These are phyloP conservation scores for Elephantulus edwardii DNA, from an alignment of 2,113 vertebrate genomes.

Conservation along the genomic window DNA sequence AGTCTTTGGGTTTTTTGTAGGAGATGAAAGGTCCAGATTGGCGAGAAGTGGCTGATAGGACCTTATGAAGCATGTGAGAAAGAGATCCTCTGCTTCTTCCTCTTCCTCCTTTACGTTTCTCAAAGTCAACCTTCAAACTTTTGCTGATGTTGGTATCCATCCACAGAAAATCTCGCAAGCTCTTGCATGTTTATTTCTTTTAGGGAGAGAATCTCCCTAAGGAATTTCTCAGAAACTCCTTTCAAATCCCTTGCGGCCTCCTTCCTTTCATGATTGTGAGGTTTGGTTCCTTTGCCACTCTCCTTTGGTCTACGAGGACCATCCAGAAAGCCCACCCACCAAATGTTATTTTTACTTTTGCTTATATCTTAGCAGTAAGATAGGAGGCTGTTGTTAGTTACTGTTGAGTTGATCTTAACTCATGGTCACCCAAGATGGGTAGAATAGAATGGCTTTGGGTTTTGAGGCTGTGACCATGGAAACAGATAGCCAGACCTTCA, in stretches of 20 bases:
- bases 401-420: background rate
- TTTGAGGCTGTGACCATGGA: background rate
- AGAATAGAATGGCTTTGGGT: background rate
- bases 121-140: background rate
- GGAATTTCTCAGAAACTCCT: background rate
- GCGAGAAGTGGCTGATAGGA: background rate
- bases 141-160: background rate
- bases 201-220: background rate
- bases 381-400: too few relatives aligned
- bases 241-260: background rate
- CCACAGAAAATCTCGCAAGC: background rate
- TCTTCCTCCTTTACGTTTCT: background rate
- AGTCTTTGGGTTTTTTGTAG: background rate
- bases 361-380: too few relatives aligned
- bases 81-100: background rate
- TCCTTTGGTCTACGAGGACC: background rate
- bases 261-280: background rate
- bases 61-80: background rate
- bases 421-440: background rate
- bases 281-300: background rate
- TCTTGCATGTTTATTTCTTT: background rate
- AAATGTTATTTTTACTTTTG: background rate
- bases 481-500: background rate
- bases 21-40: background rate
- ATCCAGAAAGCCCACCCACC: background rate